A percentile compares a stretch with the other conserved stretches of the same genome.
Conservation (phyloP, 2,113 vertebrate species). For the Struthidea cinerea region DNA sequence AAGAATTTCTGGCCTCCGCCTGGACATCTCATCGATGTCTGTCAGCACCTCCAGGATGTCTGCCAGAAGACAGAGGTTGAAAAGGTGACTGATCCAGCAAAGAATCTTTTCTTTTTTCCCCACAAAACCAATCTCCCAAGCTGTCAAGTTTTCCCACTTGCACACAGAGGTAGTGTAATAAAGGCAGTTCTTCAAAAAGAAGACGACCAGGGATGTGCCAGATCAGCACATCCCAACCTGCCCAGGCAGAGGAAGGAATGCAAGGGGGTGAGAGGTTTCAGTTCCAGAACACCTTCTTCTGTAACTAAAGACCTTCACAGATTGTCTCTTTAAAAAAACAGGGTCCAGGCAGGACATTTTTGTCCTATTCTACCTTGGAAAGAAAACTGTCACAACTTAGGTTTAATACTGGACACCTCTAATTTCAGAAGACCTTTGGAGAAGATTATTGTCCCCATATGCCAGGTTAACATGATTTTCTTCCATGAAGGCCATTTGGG, state of each 20-base stretch:
- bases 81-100: not conserved
- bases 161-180: not conserved
- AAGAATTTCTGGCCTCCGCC: conserved; percentile 91
- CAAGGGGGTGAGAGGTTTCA: not conserved
- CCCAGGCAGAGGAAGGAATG: not conserved
- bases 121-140: not conserved
- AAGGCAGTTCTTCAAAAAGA: not conserved
- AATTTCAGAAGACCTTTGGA: not conserved
- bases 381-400: not conserved
- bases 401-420: not conserved
- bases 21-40: conserved; percentile 96
- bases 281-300: not conserved
- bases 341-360: not conserved
- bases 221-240: not conserved
- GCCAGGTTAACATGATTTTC: not conserved
- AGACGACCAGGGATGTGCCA: not conserved
- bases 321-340: not conserved
- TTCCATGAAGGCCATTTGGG: not conserved
- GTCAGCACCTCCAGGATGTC: conserved; percentile 92
- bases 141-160: not conserved
- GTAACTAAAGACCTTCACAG: not conserved
- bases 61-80: conserved; percentile 42
- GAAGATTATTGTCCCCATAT: not conserved
- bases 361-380: not conserved
- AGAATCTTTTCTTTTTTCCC: not conserved